Percentiles rank a stretch among this genome's conserved stretches.
phyloP scores from a whole-genome alignment of 2,888 invertebrate species.

The Heliconius sara region DNA sequence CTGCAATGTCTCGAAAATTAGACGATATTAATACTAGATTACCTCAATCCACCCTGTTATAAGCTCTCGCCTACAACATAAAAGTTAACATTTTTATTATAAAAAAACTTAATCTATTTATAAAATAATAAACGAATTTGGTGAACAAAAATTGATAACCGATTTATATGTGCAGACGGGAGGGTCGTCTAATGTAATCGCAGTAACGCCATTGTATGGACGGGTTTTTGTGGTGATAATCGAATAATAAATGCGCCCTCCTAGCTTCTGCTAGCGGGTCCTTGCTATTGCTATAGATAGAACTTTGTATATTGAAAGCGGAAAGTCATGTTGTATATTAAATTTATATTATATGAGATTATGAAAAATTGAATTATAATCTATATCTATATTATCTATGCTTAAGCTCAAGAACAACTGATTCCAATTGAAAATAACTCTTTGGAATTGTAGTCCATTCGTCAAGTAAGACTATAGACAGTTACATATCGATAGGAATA shows the following conservation, averaged over 20 bases:
- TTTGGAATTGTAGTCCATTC: no score
- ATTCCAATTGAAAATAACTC: no score
- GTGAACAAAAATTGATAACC: slow-evolving; percentile 40
- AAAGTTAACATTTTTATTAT: background rate
- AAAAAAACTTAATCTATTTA: slow-evolving; percentile 2
- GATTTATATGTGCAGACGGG: slow-evolving; percentile 45
- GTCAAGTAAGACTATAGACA: no score
- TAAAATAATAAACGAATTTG: slow-evolving; percentile 11
- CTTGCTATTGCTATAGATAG: background rate
- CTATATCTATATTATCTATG: no score
- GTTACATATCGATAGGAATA: no score
- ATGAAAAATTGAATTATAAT: background rate
- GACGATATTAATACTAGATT: no score
- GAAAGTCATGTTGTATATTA: background rate
- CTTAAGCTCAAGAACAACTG: no score
- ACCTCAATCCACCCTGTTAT: no score
- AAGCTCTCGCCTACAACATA: no score
- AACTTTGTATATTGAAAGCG: background rate
- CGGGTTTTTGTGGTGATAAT: slow-evolving; percentile 55
- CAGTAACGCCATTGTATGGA: slow-evolving; percentile 50
- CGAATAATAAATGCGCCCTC: slow-evolving; percentile 52
- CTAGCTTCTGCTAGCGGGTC: background rate
- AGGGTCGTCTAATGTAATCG: slow-evolving; percentile 52
- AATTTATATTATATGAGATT: background rate
- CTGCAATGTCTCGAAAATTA: no score